phyloP scores from a whole-genome alignment of 2,113 vertebrate genomes.

The Salvelinus alpinus region DNA sequence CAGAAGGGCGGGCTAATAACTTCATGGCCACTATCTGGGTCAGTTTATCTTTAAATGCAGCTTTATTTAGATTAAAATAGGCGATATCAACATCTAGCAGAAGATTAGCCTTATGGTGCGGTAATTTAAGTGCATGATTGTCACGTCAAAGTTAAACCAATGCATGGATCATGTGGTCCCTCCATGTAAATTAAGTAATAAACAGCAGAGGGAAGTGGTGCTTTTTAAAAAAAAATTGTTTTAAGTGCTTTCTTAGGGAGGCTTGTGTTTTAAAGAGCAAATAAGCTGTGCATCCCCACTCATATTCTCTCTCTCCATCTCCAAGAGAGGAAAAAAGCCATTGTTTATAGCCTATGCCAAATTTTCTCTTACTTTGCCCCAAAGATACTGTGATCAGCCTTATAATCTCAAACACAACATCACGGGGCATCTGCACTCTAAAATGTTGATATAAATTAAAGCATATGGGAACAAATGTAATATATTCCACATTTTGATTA shows the following conservation, averaged over 20 bases:
- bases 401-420: constrained; percentile 7
- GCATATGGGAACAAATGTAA: not conserved
- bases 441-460: constrained; percentile 2
- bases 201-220: constrained; percentile 69
- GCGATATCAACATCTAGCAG: not conserved
- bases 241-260: constrained; percentile 65
- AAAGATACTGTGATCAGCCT: not conserved
- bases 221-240: too few relatives aligned
- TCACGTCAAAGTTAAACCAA: constrained; percentile 40
- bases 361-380: not conserved
- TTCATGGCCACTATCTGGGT: constrained; percentile 1
- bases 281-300: constrained; percentile 11
- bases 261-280: constrained; percentile 32
- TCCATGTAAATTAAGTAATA: constrained; percentile 22
- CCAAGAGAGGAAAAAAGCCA: not conserved
- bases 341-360: not conserved
- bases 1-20: not conserved
- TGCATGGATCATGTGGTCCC: constrained; percentile 37
- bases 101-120: constrained; percentile 1
- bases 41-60: constrained; percentile 15
- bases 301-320: constrained; percentile 5
- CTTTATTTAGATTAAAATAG: constrained; percentile 16
- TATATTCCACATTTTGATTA: not conserved
- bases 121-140: constrained; percentile 56
- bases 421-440: constrained; percentile 13